These are phyloP conservation scores for Drosophila anceps DNA, from an alignment of 2,888 invertebrate species.

Conservation along the genomic window DNA sequence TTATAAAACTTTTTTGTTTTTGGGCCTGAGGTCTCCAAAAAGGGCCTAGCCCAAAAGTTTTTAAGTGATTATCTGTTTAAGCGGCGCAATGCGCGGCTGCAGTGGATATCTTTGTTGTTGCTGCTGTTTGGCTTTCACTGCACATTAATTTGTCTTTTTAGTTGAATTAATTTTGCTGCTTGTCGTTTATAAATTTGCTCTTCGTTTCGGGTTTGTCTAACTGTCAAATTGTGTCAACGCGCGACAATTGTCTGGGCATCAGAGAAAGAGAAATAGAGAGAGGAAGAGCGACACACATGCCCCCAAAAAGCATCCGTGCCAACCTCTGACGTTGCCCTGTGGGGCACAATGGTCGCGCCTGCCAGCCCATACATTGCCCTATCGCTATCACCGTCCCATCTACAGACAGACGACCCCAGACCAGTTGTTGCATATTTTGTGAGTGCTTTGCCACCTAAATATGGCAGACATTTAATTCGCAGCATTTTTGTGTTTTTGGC, in stretches of 20 bases:
- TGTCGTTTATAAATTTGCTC: constrained; percentile 78
- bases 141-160: constrained; percentile 77
- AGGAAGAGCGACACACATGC: constrained; percentile 15
- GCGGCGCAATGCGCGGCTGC: constrained; percentile 55
- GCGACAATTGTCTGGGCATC: constrained; percentile 65
- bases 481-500: constrained; percentile 54
- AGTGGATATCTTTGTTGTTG: constrained; percentile 16
- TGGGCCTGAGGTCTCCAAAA: constrained; percentile 54
- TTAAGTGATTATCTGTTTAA: constrained; percentile 74
- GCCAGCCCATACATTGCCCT: constrained; percentile 68
- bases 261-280: constrained; percentile 2
- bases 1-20: constrained; percentile 12
- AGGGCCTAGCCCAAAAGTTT: constrained; percentile 69
- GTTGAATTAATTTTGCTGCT: constrained; percentile 72
- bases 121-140: constrained; percentile 71
- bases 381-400: constrained; percentile 55
- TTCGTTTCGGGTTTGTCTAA: constrained; percentile 77
- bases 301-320: constrained; percentile 17
- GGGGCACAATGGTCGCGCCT: constrained; percentile 56
- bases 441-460: constrained; percentile 55
- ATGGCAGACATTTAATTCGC: constrained; percentile 68
- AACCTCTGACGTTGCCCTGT: constrained; percentile 14
- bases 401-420: constrained; percentile 21
- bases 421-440: constrained; percentile 29
- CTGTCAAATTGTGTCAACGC: constrained; percentile 78